Conservation (phyloP, 2,888 invertebrate genomes). For the Tholera decimalis region DNA sequence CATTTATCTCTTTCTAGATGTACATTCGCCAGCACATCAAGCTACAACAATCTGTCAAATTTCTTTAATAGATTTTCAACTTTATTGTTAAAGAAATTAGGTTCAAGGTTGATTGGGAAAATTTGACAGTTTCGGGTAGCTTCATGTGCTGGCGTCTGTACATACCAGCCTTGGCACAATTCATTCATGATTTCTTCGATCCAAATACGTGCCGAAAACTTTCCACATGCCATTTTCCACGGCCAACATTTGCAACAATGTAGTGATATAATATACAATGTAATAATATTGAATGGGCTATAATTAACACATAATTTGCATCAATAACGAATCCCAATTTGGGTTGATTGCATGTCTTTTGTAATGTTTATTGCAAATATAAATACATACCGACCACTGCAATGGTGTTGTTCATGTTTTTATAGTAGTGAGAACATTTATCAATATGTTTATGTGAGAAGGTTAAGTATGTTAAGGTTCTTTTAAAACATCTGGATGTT, state of each 20-base stretch:
- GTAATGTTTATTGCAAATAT: conserved; percentile 31
- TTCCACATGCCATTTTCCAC: not conserved
- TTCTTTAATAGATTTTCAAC: no score
- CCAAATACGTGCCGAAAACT: not conserved
- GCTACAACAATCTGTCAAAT: no score
- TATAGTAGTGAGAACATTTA: conserved; percentile 4
- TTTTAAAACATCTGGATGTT: no score
- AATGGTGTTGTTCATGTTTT: conserved; percentile 16
- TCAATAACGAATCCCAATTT: conserved; percentile 25
- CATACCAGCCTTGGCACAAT: not conserved
- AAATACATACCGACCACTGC: conserved; percentile 13
- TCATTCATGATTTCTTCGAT: no score
- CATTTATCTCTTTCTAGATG: no score
- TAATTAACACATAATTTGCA: conserved; percentile 50
- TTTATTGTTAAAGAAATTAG: no score
- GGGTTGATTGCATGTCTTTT: conserved; percentile 35
- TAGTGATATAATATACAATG: conserved; percentile 3
- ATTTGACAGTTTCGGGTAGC: no score
- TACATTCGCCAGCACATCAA: no score
- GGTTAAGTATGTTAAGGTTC: conserved; percentile 2
- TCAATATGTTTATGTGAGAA: conserved; percentile 3
- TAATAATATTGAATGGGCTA: conserved; percentile 46
- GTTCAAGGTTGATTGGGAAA: no score
- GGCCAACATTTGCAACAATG: conserved; percentile 18
- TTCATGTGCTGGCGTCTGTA: not conserved